Base-by-base conservation (phyloP, 2,797 vertebrate genomes). In the Hoplostethus atlanticus region DNA sequence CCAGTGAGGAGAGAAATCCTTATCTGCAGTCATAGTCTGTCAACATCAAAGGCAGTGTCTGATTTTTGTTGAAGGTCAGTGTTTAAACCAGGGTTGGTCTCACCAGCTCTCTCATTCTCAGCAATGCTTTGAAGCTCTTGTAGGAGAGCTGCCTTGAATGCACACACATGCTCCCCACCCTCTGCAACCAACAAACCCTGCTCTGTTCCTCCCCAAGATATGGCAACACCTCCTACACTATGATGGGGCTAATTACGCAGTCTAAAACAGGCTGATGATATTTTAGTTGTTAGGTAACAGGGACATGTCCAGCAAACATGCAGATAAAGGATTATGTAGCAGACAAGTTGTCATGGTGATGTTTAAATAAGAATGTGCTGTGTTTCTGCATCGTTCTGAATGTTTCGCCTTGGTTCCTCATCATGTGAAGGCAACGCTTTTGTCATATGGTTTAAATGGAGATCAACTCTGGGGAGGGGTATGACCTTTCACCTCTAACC, bases 341-440 rank as follows among this genome's bases (percentile, higher is more conserved):
- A 83, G 76, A 25, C 53, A 38, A 52, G 84, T 83, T 86, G 79
- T 84, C 79, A 86, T 82, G 71, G 84, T 79, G 68, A 84, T 78
- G 46, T 38, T 58, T 60, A 67, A 36, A 50, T 63, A 66, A 57
- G 54, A 67, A 57, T 74, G 47, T 80, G 17, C 48, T 84, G 31
- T 68, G 62, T 63, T 76, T 79, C 58, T 74, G 53, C 62, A 57
- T 48, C 16, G 56, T 71, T 65, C 36, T 65, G 38, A 69, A 67
- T 72, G 17, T 73, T 80, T 76, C 42, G 68, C 60, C 38, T 73
- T 31, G 15, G 36, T 31, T 46, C 16, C 15, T 57, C 42, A 7
- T 21, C 13, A 31, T 67, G 38, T 66, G 47, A 21, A 77, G 55
- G 52, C 21, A 31, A 58, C 9, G n/a, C 52, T 60, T 71, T 76